A percentile compares a stretch with the other conserved stretches of the same genome.
phyloP scores from a whole-genome alignment of 1,140 invertebrate genomes.

The Tetramorium parvispinum region DNA sequence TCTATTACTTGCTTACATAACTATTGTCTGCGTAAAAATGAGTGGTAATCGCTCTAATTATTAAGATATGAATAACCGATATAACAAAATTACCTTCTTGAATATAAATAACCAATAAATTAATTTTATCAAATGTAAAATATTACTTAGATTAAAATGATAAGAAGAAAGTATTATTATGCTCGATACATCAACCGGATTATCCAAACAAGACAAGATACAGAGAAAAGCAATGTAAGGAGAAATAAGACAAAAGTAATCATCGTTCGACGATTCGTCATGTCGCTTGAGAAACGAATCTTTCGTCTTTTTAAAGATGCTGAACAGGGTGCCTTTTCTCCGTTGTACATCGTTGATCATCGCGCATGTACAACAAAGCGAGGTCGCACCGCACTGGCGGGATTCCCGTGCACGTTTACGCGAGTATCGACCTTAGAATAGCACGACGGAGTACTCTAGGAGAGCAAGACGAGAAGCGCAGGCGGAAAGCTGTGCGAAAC shows the following conservation, averaged over 20 bases:
- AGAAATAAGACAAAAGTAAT: background rate
- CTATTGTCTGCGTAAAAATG: background rate
- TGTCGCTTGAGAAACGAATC: background rate
- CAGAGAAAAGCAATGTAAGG: background rate
- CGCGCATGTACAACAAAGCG: conserved; percentile 75
- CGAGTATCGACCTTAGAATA: conserved; percentile 58
- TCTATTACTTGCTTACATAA: background rate
- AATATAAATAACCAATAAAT: background rate
- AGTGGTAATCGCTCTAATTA: background rate
- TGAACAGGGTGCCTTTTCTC: conserved; percentile 40
- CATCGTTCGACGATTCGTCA: background rate
- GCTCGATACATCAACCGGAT: background rate
- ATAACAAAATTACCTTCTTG: too few species aligned
- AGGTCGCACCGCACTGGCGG: conserved; percentile 18
- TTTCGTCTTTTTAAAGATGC: conserved; percentile 17
- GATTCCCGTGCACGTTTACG: conserved; percentile 49
- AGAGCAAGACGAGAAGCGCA: conserved; percentile 11
- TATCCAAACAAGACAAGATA: background rate
- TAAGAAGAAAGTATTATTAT: background rate
- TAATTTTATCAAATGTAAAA: background rate
- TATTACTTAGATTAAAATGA: background rate
- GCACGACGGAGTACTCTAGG: conserved; percentile 8
- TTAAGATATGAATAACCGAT: background rate
- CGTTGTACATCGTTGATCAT: conserved; percentile 15
- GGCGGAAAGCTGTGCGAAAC: background rate